phyloP scores from a whole-genome alignment of 2,888 invertebrate genomes.

The Hyalella azteca region DNA sequence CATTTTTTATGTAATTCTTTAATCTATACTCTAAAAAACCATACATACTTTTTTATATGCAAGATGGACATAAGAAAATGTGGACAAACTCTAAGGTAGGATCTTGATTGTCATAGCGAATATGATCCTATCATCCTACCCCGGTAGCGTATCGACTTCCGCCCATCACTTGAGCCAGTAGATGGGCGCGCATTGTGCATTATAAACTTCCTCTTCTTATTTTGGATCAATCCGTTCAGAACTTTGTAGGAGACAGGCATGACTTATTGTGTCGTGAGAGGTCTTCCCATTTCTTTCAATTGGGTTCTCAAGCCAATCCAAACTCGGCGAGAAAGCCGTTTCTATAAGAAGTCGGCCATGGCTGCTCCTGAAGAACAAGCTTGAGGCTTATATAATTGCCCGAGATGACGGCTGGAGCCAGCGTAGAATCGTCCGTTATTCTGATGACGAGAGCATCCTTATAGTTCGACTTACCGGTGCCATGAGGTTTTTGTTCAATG shows the following conservation, averaged over 20 bases:
- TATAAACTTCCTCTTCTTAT: neutral
- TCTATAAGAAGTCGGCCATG: neutral
- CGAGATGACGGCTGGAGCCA: neutral
- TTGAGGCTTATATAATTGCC: constrained; percentile 22
- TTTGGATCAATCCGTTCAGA: too few relatives aligned
- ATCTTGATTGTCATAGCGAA: too few relatives aligned
- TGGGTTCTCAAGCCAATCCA: constrained; percentile 4
- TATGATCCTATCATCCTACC: too few relatives aligned
- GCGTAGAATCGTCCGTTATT: constrained; percentile 18
- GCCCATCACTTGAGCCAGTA: neutral
- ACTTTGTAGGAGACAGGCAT: too few relatives aligned
- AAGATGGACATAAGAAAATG: too few relatives aligned
- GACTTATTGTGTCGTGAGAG: neutral
- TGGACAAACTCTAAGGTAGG: too few relatives aligned
- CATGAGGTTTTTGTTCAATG: constrained; percentile 32
- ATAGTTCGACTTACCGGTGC: constrained; percentile 26
- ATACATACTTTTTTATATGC: too few relatives aligned
- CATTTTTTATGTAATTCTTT: too few relatives aligned
- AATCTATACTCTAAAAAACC: too few relatives aligned
- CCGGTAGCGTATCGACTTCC: too few relatives aligned
- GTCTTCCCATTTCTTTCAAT: neutral
- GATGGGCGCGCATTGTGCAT: too few relatives aligned
- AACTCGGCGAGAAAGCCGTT: neutral
- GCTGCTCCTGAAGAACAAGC: neutral
- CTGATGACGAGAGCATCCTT: constrained; percentile 3